A percentile compares a stretch with the other conserved stretches of the same genome.
Evolutionary conservation across 1,140 invertebrate species (phyloP).

Genomic region (Agrypnia vestita): DNA sequence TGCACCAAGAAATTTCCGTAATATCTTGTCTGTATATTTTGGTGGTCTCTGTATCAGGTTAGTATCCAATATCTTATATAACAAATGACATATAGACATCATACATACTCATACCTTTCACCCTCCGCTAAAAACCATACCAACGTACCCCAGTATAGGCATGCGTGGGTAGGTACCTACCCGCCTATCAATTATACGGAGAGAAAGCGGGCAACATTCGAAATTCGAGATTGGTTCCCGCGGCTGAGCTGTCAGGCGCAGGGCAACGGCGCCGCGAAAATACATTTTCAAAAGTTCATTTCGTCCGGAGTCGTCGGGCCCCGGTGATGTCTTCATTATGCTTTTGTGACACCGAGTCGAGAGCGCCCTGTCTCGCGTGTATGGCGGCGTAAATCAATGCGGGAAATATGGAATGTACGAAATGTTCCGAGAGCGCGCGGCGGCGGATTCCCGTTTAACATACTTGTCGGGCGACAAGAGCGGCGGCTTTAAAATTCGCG

Average conservation of each 20-base stretch:
- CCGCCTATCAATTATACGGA: neutral
- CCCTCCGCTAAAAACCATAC: no score
- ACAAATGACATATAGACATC: no score
- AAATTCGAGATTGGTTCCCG: slow-evolving; percentile 35
- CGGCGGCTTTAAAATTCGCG: neutral
- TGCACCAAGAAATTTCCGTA: no score
- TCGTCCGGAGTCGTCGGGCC: neutral
- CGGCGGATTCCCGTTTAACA: slow-evolving; percentile 12
- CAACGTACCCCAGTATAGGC: no score
- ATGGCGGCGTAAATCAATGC: slow-evolving; percentile 33
- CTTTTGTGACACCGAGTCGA: neutral
- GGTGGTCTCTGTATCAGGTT: no score
- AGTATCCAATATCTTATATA: no score
- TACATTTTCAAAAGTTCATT: slow-evolving; percentile 31
- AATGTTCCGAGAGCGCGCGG: neutral
- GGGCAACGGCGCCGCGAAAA: slow-evolving; percentile 16
- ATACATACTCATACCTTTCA: no score
- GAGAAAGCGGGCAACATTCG: slow-evolving; percentile 29
- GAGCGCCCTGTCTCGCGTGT: neutral
- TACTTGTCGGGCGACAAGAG: slow-evolving; percentile 13
- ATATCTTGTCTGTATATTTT: no score
- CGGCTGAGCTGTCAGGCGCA: slow-evolving; percentile 26
- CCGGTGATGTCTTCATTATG: slow-evolving; percentile 2
- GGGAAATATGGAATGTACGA: slow-evolving; percentile 12
- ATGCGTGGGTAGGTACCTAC: neutral